Percentiles rank a stretch among this genome's conserved stretches.
These are phyloP conservation scores for Peromyscus californicus DNA, from an alignment of 2,113 vertebrate genomes.

Conservation along the genomic window DNA sequence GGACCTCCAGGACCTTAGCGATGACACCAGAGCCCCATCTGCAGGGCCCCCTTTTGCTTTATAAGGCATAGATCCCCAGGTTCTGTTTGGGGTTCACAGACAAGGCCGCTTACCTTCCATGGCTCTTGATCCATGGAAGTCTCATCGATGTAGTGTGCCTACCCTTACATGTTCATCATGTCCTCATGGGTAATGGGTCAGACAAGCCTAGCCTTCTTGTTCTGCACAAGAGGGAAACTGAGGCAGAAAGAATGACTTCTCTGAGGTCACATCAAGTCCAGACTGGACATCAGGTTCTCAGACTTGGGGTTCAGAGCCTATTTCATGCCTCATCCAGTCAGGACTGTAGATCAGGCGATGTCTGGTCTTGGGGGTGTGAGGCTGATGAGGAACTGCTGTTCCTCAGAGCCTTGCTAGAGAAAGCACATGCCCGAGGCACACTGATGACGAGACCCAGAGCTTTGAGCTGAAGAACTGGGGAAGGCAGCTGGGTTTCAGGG, in stretches of 20 bases:
- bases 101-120: not conserved
- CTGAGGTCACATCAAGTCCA: not conserved
- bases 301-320: not conserved
- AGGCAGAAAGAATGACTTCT: not conserved
- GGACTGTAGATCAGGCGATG: not conserved
- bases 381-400: not conserved
- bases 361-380: not conserved
- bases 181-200: not conserved
- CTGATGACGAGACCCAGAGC: not conserved
- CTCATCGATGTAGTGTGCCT: not conserved
- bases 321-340: accelerated
- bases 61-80: too few species aligned
- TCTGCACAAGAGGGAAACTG: not conserved
- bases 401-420: not conserved
- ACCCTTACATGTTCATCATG: accelerated
- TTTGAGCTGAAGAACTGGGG: not conserved
- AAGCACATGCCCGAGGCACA: not conserved
- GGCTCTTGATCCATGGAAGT: not conserved
- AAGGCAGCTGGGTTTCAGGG: not conserved
- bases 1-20: not conserved
- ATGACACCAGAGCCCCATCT: not conserved
- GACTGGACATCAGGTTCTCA: not conserved
- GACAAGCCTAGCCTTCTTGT: not conserved
- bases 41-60: not conserved
- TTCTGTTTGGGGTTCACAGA: not conserved